Evolutionary conservation across 2,797 vertebrate genomes (phyloP).

Genomic region (Coluber constrictor): DNA sequence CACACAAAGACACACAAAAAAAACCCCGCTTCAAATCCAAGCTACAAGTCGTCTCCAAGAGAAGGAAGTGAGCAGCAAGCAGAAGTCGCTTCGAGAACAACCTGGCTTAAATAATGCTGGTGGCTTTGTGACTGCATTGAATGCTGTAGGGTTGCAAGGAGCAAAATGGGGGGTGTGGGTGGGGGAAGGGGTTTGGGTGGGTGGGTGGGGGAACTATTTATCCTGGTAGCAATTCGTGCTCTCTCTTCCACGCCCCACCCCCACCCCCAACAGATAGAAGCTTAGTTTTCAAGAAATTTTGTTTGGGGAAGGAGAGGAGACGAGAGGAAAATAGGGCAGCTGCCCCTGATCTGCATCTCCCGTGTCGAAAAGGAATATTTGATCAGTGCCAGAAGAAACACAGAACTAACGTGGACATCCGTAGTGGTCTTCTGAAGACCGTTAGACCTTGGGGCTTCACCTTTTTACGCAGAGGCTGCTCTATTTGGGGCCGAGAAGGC

Average conservation of each 20-base stretch:
- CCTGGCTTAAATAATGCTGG: not conserved
- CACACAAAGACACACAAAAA: too few relatives aligned
- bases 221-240: slow-evolving; percentile 1
- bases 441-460: not conserved
- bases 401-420: not conserved
- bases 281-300: not conserved
- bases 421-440: not conserved
- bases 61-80: slow-evolving; percentile 23
- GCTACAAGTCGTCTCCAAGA: slow-evolving; percentile 56
- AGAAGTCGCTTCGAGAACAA: slow-evolving; percentile 2
- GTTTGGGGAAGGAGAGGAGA: not conserved
- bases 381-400: not conserved
- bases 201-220: not conserved
- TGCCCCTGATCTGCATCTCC: not conserved
- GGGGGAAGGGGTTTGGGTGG: not conserved
- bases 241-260: not conserved
- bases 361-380: not conserved
- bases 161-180: not conserved
- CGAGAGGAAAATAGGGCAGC: too few relatives aligned
- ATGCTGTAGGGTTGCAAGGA: slow-evolving; percentile 13
- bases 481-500: not conserved
- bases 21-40: slow-evolving; percentile 53
- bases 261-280: not conserved
- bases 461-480: not conserved
- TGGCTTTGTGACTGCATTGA: slow-evolving; percentile 42